phyloP scores from a whole-genome alignment of 2,888 invertebrate species.

The Nemoura dubitans region DNA sequence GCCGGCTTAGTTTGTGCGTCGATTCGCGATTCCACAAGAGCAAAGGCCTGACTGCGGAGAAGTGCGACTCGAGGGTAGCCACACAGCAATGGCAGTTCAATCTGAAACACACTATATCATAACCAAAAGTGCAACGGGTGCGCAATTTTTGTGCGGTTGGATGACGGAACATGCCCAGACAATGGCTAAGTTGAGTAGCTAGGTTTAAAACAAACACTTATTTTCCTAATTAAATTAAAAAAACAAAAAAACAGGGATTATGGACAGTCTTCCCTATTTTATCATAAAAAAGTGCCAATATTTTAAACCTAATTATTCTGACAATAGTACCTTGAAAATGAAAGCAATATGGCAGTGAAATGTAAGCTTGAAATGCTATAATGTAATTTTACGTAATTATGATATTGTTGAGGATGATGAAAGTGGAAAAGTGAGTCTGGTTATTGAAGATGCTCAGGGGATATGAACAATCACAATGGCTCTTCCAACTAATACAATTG shows the following conservation, averaged over 20 bases:
- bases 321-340: neutral
- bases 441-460: constrained; percentile 31
- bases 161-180: too few species aligned
- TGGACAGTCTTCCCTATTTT: constrained; percentile 37
- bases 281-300: constrained; percentile 31
- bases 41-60: constrained; percentile 72
- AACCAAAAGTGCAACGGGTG: constrained; percentile 28
- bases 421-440: neutral
- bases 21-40: constrained; percentile 70
- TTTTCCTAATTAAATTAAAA: constrained; percentile 29
- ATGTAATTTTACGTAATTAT: neutral
- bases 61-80: constrained; percentile 71
- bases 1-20: constrained; percentile 79
- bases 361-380: constrained; percentile 2
- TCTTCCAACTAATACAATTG: constrained; percentile 33
- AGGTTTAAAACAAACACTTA: constrained; percentile 35
- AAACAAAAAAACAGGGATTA: neutral
- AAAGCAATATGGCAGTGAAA: constrained; percentile 41
- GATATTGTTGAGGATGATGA: constrained; percentile 15
- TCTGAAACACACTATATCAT: constrained; percentile 41
- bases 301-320: constrained; percentile 37
- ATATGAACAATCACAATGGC: constrained; percentile 36
- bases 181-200: neutral
- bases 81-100: constrained; percentile 75
- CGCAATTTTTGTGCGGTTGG: neutral